These are phyloP conservation scores for Tetraodon nigroviridis DNA, from an alignment of 2,113 vertebrate genomes.

Conservation along the genomic window DNA sequence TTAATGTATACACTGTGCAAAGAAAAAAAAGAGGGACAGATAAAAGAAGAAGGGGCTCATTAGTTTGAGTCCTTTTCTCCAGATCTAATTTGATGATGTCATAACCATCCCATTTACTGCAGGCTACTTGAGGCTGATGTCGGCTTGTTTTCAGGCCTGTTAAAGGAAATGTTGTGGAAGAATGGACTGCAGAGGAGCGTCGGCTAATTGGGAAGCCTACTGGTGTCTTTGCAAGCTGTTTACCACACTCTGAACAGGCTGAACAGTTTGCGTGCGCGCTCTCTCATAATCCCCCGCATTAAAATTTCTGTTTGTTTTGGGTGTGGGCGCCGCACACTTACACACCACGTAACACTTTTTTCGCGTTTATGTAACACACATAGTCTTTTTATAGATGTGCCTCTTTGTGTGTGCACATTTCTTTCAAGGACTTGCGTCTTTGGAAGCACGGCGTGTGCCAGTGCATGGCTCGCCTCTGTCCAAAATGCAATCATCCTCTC, in stretches of 20 bases:
- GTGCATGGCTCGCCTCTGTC: conserved; percentile 37
- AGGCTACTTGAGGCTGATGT: too few relatives aligned
- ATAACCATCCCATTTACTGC: too few relatives aligned
- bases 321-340: conserved; percentile 28
- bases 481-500: conserved; percentile 43
- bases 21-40: too few relatives aligned
- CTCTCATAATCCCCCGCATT: not conserved
- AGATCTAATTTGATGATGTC: too few relatives aligned
- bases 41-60: too few relatives aligned
- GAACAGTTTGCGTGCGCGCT: not conserved
- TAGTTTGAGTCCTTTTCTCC: too few relatives aligned
- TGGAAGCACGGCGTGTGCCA: not conserved
- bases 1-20: too few relatives aligned
- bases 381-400: conserved; percentile 14
- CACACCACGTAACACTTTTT: conserved; percentile 7
- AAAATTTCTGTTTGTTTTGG: conserved; percentile 15
- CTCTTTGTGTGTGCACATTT: conserved; percentile 7
- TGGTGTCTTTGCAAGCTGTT: conserved; percentile 1
- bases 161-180: conserved; percentile 10
- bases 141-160: not conserved
- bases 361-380: conserved; percentile 28
- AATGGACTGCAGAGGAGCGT: conserved; percentile 1
- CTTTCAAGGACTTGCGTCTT: conserved; percentile 12
- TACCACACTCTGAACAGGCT: conserved; percentile 1
- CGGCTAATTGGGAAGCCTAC: not conserved